phyloP scores from a whole-genome alignment of 2,113 vertebrate genomes.

The Opisthocomus hoazin region DNA sequence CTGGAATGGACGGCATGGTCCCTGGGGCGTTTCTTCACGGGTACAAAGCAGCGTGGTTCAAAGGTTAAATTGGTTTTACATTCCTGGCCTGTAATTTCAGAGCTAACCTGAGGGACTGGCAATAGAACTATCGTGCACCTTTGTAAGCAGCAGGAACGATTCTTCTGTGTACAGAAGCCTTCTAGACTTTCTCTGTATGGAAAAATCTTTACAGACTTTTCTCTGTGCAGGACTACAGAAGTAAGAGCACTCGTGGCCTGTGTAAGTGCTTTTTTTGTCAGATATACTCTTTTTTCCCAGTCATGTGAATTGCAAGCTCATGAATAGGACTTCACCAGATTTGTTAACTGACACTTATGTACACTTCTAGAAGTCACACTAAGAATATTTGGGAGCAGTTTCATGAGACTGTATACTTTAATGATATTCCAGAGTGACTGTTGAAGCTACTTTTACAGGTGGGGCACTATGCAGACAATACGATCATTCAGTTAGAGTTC shows the following conservation, averaged over 20 bases:
- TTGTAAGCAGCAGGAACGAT: not conserved
- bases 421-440: not conserved
- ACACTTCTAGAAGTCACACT: not conserved
- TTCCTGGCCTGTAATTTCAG: not conserved
- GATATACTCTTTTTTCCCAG: not conserved
- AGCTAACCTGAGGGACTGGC: not conserved
- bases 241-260: not conserved
- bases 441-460: not conserved
- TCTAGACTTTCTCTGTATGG: not conserved
- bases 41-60: not conserved
- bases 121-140: not conserved
- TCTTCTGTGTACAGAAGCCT: not conserved
- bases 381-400: not conserved
- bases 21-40: not conserved
- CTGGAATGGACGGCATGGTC: not conserved
- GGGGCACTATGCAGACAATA: not conserved
- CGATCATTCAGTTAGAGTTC: not conserved
- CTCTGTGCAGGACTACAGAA: no score
- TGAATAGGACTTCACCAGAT: not conserved
- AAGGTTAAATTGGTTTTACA: not conserved
- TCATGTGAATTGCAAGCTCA: not conserved
- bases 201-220: not conserved
- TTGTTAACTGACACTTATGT: not conserved
- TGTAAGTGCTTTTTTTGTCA: not conserved
- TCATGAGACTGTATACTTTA: not conserved